Evolutionary conservation across 2,888 invertebrate species (phyloP), one percentile per base, ranked within the genome.

Genomic region (Ephialtes manifestator): DNA sequence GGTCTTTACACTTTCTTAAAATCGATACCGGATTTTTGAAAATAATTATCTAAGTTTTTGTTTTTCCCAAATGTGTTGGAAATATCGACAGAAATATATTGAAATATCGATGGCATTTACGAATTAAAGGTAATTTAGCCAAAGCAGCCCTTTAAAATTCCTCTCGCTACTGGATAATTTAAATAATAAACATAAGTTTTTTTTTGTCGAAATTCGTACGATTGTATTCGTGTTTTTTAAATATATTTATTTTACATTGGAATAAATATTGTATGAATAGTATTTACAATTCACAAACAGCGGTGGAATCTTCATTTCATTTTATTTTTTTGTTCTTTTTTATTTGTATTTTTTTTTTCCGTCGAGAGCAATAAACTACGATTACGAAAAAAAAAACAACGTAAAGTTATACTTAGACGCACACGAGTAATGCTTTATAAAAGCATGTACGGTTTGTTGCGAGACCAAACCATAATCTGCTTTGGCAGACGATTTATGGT

Each of bases 251-350:
- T 87, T 85, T 88, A 85, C 83, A 87, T 83, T 88, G 81, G 74
- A 90, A 90, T 91, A 89, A 89, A 90, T 91, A 91, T 88, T 83
- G 75, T 80, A 84, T 63, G 75, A 79, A 70, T 83, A 76, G 55
- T 78, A 87, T 89, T 87, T 88, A 89, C 89, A 85, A 86, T 79
- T 87, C 83, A 83, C 81, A 24, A n/a, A n/a, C n/a, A n/a, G n/a
- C n/a, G n/a, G 58, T 53, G 51, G 58, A 75, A 78, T 75, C 65
- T 51, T 77, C 15, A 18, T 28, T 63, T 43, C 68, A 28, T 24
- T 10, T n/a, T 81, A 53, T 68, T 68, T 46, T 53, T 53, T 35
- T 75, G 10, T 46, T 46, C 11, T 39, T 60, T 4, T 28, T 51
- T 24, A 15, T 68, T 24, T 68, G 1, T 51, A 28, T n/a, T 5